These are phyloP conservation scores for Sebastes taczanowskii DNA, from an alignment of 2,797 vertebrate genomes.

Conservation along the genomic window DNA sequence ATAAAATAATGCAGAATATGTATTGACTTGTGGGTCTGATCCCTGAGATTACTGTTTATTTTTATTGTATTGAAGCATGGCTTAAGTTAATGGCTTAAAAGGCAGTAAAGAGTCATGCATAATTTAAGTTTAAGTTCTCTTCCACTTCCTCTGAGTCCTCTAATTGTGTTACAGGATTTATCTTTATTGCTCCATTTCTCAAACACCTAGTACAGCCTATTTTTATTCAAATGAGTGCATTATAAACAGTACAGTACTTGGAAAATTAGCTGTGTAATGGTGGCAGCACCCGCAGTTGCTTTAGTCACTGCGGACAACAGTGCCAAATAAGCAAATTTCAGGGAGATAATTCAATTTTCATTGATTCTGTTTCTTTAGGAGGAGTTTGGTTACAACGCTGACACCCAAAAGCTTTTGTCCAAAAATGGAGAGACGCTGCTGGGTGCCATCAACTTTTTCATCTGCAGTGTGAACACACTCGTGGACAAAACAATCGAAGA, in stretches of 20 bases:
- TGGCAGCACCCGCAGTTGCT: background rate
- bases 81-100: background rate
- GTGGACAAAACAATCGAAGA: slow-evolving; percentile 99
- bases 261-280: background rate
- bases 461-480: slow-evolving; percentile 93
- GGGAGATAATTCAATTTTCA: background rate
- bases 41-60: background rate
- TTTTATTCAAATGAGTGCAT: background rate
- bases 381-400: slow-evolving; percentile 98
- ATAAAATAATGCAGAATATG: background rate
- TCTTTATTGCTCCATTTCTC: background rate
- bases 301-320: background rate
- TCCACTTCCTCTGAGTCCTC: background rate
- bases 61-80: background rate
- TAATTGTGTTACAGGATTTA: background rate
- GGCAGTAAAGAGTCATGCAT: background rate
- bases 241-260: background rate
- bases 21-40: background rate
- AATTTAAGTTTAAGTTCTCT: background rate
- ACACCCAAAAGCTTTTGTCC: slow-evolving; percentile 96
- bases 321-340: background rate
- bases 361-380: slow-evolving; percentile 85
- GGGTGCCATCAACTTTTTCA: slow-evolving; percentile 96
- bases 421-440: slow-evolving; percentile 98
- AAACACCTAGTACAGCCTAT: background rate